Evolutionary conservation across 2,888 invertebrate species (phyloP).

Genomic region (Eulithis testata): DNA sequence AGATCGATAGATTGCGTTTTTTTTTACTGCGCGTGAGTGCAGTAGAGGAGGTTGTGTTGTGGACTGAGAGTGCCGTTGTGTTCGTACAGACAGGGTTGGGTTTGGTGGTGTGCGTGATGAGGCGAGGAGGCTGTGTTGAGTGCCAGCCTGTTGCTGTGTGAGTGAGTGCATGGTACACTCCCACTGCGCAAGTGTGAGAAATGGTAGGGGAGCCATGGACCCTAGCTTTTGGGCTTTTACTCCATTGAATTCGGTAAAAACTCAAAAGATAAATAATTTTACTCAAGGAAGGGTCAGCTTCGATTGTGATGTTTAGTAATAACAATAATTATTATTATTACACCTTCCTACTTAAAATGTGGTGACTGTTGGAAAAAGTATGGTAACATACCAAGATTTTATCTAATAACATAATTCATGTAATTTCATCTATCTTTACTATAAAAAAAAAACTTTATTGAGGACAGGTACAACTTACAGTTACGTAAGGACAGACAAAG

Average conservation of each 20-base stretch:
- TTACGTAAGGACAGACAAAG: no score
- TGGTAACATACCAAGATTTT: no score
- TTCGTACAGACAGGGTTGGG: conserved; percentile 68
- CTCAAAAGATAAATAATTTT: neutral
- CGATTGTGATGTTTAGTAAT: no score
- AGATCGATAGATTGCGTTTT: conserved; percentile 83
- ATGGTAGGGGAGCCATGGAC: conserved; percentile 59
- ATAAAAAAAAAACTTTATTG: no score
- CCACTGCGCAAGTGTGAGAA: conserved; percentile 69
- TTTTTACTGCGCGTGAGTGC: conserved; percentile 83
- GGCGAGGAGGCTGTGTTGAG: conserved; percentile 69
- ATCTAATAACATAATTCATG: no score
- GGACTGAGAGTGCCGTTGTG: conserved; percentile 82
- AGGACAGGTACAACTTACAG: no score
- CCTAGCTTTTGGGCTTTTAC: conserved; percentile 28
- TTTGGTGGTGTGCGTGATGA: conserved; percentile 68
- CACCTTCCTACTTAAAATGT: no score
- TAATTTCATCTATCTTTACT: neutral
- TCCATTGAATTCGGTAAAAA: neutral
- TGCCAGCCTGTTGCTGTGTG: conserved; percentile 62
- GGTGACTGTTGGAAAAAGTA: no score
- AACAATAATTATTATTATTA: no score
- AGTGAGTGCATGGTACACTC: conserved; percentile 77
- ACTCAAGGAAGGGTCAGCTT: neutral
- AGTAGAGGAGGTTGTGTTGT: conserved; percentile 82